Percentiles rank a stretch among this genome's conserved stretches.
Evolutionary conservation across 2,113 vertebrate species (phyloP).

Genomic region (Pygathrix nemaeus): DNA sequence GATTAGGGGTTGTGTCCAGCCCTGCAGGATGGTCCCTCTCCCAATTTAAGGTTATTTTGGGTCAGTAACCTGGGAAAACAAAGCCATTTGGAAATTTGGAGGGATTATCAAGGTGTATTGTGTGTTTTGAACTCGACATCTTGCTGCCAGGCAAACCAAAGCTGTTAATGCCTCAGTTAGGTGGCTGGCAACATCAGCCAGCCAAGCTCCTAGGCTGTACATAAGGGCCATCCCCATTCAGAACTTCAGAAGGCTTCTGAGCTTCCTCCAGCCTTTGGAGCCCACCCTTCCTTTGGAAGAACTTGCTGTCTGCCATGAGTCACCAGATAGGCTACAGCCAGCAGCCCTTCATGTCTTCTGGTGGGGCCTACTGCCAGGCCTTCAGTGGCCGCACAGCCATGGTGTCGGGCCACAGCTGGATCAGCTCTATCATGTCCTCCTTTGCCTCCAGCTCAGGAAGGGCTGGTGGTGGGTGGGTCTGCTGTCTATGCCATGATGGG

Average conservation of each 20-base stretch:
- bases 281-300: background rate
- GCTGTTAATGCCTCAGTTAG: slow-evolving; percentile 60
- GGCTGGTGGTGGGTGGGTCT: background rate
- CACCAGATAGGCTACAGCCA: slow-evolving; percentile 34
- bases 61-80: slow-evolving; percentile 41
- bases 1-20: background rate
- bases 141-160: slow-evolving; percentile 77
- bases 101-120: slow-evolving; percentile 54
- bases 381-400: slow-evolving; percentile 47
- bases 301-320: slow-evolving; percentile 36
- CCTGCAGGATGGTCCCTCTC: background rate
- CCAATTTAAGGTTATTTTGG: background rate
- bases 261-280: slow-evolving; percentile 22
- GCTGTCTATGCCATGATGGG: slow-evolving; percentile 8
- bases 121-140: background rate
- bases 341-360: slow-evolving; percentile 40
- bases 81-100: slow-evolving; percentile 16
- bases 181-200: slow-evolving; percentile 19
- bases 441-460: background rate
- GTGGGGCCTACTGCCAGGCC: background rate
- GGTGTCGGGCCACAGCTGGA: background rate
- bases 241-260: slow-evolving; percentile 38
- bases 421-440: slow-evolving; percentile 30
- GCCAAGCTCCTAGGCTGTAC: slow-evolving; percentile 47
- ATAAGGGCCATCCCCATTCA: slow-evolving; percentile 47